A percentile compares a stretch with the other conserved stretches of the same genome.
Conservation (phyloP, 2,113 vertebrate genomes). For the Cricetomys ansorgei region DNA sequence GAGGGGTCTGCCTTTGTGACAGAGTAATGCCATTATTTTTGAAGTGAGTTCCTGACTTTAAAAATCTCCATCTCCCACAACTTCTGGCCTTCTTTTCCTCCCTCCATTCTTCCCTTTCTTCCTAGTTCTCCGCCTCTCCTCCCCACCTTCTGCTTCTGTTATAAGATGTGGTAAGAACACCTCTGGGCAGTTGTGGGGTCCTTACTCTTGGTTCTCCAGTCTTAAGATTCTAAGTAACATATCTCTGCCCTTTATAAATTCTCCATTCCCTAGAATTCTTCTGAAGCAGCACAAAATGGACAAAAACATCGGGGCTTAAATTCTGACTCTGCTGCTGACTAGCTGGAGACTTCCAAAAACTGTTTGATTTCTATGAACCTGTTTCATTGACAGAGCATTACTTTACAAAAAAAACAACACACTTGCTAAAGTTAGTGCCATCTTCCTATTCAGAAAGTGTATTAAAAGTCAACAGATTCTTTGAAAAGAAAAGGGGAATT, state of each 20-base stretch:
- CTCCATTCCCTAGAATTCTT: not conserved
- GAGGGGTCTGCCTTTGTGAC: not conserved
- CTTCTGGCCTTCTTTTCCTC: not conserved
- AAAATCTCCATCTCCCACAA: not conserved
- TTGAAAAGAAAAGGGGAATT: not conserved
- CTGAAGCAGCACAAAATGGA: not conserved
- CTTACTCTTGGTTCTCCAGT: not conserved
- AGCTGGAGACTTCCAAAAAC: not conserved
- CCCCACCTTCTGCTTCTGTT: not conserved
- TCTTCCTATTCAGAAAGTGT: slow-evolving; percentile 18
- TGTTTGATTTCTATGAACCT: not conserved
- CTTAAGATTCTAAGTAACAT: not conserved
- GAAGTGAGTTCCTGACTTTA: not conserved
- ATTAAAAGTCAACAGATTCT: slow-evolving; percentile 20
- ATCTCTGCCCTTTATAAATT: not conserved
- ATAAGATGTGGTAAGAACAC: not conserved
- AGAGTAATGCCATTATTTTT: not conserved
- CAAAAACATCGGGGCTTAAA: not conserved
- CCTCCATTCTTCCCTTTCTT: not conserved
- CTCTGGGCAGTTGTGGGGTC: not conserved
- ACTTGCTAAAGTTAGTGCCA: not conserved
- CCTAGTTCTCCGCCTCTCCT: not conserved
- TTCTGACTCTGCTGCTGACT: not conserved
- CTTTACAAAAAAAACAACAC: not conserved
- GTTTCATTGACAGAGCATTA: not conserved